phyloP scores from a whole-genome alignment of 2,888 invertebrate genomes.

The Sepiola atlantica region DNA sequence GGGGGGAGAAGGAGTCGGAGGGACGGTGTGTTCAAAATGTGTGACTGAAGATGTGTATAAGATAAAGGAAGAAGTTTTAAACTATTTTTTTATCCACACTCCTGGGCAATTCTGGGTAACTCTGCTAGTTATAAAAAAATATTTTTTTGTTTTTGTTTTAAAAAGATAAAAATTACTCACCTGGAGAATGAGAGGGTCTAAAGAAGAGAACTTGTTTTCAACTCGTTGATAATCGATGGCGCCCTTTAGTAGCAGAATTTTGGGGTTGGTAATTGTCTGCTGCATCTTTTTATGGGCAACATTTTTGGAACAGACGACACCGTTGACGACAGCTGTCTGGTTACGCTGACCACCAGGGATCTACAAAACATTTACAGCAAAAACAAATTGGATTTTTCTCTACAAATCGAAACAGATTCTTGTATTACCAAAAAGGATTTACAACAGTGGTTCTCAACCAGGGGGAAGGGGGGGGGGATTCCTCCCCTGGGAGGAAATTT shows the following conservation, averaged over 20 bases:
- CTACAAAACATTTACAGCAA: conserved; percentile 55
- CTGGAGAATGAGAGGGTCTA: conserved; percentile 95
- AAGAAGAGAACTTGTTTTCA: conserved; percentile 92
- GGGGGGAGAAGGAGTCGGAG: too few species aligned
- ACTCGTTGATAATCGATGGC: conserved; percentile 93
- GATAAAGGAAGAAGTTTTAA: too few species aligned
- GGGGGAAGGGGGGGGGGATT: too few species aligned
- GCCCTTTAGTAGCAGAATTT: conserved; percentile 88
- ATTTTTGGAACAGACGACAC: conserved; percentile 95
- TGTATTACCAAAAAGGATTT: background rate
- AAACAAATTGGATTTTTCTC: background rate
- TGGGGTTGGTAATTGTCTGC: conserved; percentile 82
- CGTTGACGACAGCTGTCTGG: conserved; percentile 88
- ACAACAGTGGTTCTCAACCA: too few species aligned
- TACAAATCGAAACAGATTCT: background rate
- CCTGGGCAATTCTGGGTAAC: too few species aligned
- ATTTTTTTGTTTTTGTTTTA: background rate
- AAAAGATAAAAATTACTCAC: conserved; percentile 74
- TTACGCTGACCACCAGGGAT: conserved; percentile 84
- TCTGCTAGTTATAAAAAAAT: background rate
- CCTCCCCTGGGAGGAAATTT: too few species aligned
- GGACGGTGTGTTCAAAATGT: too few species aligned
- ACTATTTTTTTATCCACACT: too few species aligned
- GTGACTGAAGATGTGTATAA: too few species aligned
- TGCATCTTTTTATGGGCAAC: conserved; percentile 87